These are phyloP conservation scores for Leptatherina wallacei DNA, from an alignment of 2,797 vertebrate genomes.

Conservation along the genomic window DNA sequence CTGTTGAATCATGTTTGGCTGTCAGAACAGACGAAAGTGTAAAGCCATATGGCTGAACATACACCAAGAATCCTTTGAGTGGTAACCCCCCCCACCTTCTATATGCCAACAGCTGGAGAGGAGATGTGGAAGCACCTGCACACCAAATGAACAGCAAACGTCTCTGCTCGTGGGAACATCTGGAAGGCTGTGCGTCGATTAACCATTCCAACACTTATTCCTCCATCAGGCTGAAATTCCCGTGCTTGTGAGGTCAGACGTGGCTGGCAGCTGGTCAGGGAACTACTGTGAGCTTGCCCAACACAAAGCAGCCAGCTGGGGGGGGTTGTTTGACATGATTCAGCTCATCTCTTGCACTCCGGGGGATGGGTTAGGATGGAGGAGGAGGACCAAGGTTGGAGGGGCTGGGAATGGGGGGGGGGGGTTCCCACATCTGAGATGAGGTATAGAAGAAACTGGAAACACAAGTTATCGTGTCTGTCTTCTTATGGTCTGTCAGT, in stretches of 20 bases:
- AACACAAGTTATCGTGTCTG: slow-evolving; percentile 71
- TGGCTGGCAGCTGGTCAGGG: slow-evolving; percentile 73
- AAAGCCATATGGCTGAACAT: slow-evolving; percentile 79
- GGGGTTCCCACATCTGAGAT: slow-evolving; percentile 71
- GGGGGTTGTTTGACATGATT: slow-evolving; percentile 67
- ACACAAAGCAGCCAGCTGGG: slow-evolving; percentile 37
- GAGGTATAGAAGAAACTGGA: slow-evolving; percentile 62
- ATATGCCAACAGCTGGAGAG: slow-evolving; percentile 81
- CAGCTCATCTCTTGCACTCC: slow-evolving; percentile 60
- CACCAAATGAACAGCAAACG: slow-evolving; percentile 80
- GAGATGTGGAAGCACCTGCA: slow-evolving; percentile 84
- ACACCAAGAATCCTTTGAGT: slow-evolving; percentile 79
- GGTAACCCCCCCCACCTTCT: slow-evolving; percentile 55
- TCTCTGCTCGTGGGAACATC: slow-evolving; percentile 77
- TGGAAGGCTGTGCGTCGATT: slow-evolving; percentile 72
- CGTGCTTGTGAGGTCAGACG: slow-evolving; percentile 72
- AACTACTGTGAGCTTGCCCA: slow-evolving; percentile 63
- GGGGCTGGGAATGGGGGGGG: neutral
- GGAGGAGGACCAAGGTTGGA: slow-evolving; percentile 9
- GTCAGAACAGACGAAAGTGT: slow-evolving; percentile 80
- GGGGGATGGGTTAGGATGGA: slow-evolving; percentile 4
- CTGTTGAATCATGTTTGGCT: slow-evolving; percentile 80
- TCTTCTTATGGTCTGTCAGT: slow-evolving; percentile 57
- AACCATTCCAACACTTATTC: slow-evolving; percentile 65
- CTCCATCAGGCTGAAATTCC: slow-evolving; percentile 71